Base-by-base conservation (phyloP, 1,140 invertebrate species). In the Marisa cornuarietis region DNA sequence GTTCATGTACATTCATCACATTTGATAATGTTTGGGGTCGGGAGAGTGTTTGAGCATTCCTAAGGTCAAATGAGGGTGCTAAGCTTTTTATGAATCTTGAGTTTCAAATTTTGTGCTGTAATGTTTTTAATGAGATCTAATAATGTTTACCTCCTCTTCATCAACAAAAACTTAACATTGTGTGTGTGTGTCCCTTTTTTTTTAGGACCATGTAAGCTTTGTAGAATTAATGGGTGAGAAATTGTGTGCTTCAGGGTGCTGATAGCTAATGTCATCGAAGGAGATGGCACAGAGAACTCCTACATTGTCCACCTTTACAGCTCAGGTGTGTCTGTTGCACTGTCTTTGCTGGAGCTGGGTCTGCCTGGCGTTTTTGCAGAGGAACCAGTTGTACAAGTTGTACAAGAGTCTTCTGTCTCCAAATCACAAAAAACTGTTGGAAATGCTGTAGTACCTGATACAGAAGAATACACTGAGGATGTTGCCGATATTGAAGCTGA, bases 241-340 rank as follows among this genome's bases (percentile, higher is more conserved):
- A n/a, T n/a, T 54, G n/a, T 49, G 63, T 24, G 16, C 31, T 77
- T 51, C 76, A 77, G 76, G 51, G 65, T 65, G 18, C 20, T 77
- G 18, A 18, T 26, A 1, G 76, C 65, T 26, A 63, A 77, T 22
- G 22, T 69, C 31, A 62, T 77, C 26, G 65, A 20, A n/a, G 76
- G 76, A 16, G 51, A 68, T 54, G 76, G 76, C 5, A 16, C 54
- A 13, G 24, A 52, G 0, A 24, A 52, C 3, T 42, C 76, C 54
- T 77, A 68, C 76, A 2, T 54, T 10, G 63, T 77, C 20, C 42
- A 54, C 24, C 8, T 69, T 14, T 42, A 52, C 54, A 65, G 66
- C n/a, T 13, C n/a, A 13, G 76, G 65, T 18, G 54, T 18, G 11
- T 69, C 76, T 24, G 49, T 77, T 26, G 76, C 76, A 0, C 18